Evolutionary conservation across 2,113 vertebrate species (phyloP), one percentile per base, ranked within the genome.

Genomic region (Speoplatyrhinus poulsoni): DNA sequence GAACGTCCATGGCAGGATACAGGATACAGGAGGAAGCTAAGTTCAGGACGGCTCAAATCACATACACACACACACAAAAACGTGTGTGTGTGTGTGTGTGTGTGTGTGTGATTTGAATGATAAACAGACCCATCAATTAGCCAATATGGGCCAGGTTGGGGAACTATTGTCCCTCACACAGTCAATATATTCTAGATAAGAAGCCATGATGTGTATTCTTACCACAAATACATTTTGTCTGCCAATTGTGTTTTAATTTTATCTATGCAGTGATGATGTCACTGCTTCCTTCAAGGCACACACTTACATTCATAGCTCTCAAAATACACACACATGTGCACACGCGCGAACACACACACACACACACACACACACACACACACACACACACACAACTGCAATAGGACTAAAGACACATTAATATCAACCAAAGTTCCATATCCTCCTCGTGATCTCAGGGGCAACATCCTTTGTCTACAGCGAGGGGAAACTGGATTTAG

Each of bases 1-100:
- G 73, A 90, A 90, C 83, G 82, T 89, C 76, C 63, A 65, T 67
- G 70, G 75, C 91, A 92, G 91, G 92, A 93, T 89, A 83, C 89
- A 69, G 60, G 53, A 69, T 80, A 58, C 46, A 36, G 61, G 75
- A 91, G 88, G 87, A 90, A 90, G 74, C 87, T 54, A 69, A 81
- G 70, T 50, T 62, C 19, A 70, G 49, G 70, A 61, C 71, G 66
- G 50, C 74, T 73, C 65, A n/a, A n/a, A n/a, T n/a, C n/a, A n/a
- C n/a, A n/a, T n/a, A n/a, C n/a, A n/a, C n/a, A n/a, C n/a, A n/a
- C n/a, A n/a, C n/a, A n/a, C n/a, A n/a, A n/a, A n/a, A n/a, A n/a
- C n/a, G n/a, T n/a, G n/a, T n/a, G n/a, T 66, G 60, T 59, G 57
- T 59, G 49, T 67, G 47, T 26, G 64, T 67, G 63, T 72, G 46